These are phyloP conservation scores for Pteromalus puparum DNA, from an alignment of 1,140 invertebrate species.

Conservation along the genomic window DNA sequence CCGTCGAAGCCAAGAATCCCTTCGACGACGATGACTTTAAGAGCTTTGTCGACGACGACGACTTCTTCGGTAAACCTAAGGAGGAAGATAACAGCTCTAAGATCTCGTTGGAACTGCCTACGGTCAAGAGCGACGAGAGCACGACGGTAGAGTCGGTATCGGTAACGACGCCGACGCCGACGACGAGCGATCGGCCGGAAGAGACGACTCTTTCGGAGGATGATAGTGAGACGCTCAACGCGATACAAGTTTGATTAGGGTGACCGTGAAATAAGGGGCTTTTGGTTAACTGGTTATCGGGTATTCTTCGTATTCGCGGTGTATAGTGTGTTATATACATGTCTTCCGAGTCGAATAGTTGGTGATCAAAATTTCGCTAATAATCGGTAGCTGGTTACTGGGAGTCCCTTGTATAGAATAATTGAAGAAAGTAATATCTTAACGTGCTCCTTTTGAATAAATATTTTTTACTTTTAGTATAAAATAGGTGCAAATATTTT, in stretches of 20 bases:
- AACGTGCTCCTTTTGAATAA: no score
- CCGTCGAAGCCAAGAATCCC: slow-evolving; percentile 67
- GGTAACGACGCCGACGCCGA: slow-evolving; percentile 19
- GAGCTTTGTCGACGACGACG: slow-evolving; percentile 57
- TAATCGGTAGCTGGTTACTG: no score
- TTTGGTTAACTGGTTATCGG: no score
- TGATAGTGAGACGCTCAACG: slow-evolving; percentile 8
- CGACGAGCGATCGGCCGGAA: not conserved
- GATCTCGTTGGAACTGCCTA: not conserved
- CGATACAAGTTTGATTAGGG: slow-evolving; percentile 21
- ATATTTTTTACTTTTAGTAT: no score
- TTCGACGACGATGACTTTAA: slow-evolving; percentile 64
- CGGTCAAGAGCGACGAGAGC: not conserved
- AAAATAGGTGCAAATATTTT: no score
- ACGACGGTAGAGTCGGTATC: not conserved
- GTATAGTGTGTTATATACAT: no score
- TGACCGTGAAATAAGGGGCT: no score
- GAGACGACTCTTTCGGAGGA: not conserved
- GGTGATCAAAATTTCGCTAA: no score
- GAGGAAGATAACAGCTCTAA: not conserved
- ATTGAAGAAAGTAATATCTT: no score
- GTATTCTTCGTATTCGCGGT: no score
- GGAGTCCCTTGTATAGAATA: no score
- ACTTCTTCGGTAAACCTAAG: slow-evolving; percentile 35
- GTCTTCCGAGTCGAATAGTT: no score